phyloP scores from a whole-genome alignment of 2,113 vertebrate genomes.

The Zosterops lateralis region DNA sequence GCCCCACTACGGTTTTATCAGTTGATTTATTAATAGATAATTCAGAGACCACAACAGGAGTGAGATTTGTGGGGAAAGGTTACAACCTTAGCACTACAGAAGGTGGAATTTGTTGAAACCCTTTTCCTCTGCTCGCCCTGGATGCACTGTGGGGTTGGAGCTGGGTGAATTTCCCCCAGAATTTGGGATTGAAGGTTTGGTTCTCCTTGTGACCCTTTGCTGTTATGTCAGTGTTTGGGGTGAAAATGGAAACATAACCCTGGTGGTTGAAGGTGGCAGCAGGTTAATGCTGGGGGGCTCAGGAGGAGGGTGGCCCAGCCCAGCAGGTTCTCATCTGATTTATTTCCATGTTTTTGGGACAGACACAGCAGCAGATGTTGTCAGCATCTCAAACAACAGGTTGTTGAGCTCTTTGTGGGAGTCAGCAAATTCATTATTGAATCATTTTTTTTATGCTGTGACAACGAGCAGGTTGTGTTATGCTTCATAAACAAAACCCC shows the following conservation, averaged over 20 bases:
- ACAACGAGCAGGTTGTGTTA: rapidly evolving
- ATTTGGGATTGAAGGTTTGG: too few species aligned
- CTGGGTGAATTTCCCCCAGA: background rate
- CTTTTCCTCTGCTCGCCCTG: background rate
- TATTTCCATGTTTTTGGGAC: background rate
- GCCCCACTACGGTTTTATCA: rapidly evolving
- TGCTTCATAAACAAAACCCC: background rate
- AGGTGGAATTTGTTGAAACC: background rate
- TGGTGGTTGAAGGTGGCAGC: background rate
- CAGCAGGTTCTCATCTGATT: background rate
- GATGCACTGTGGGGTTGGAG: rapidly evolving
- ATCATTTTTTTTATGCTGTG: background rate
- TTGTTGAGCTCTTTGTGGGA: background rate
- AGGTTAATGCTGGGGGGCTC: background rate
- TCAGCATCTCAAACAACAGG: background rate
- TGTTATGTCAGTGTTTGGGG: background rate
- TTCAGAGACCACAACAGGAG: background rate
- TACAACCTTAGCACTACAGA: background rate
- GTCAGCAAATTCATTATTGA: background rate
- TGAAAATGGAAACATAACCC: rapidly evolving
- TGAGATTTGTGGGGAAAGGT: background rate
- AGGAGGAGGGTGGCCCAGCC: background rate
- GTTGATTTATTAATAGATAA: background rate
- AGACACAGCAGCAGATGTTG: background rate
- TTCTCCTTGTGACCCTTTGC: background rate